Conservation (phyloP, 2,888 invertebrate genomes). For the Apodemia mormo region DNA sequence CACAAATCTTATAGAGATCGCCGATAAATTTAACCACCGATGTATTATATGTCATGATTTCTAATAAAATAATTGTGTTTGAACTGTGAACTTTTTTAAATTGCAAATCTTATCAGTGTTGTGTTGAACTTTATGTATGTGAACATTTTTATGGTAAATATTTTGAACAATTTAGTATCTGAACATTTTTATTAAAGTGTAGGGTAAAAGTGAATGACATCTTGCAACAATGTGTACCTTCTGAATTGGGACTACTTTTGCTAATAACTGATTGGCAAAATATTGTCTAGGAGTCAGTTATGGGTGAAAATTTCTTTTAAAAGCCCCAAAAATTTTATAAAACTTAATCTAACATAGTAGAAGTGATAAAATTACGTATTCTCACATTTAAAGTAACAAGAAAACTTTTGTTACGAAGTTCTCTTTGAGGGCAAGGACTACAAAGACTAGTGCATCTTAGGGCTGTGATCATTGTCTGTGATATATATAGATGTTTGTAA, state of each 20-base stretch:
- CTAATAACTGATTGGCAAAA: neutral
- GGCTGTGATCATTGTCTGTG: constrained; percentile 13
- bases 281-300: neutral
- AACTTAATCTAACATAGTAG: neutral
- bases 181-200: constrained; percentile 17
- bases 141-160: constrained; percentile 34
- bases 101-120: constrained; percentile 62
- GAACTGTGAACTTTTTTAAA: constrained; percentile 79
- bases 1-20: constrained; percentile 83
- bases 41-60: constrained; percentile 67
- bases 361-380: constrained; percentile 1
- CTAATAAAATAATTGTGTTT: constrained; percentile 73
- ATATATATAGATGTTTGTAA: constrained; percentile 16
- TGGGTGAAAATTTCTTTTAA: neutral
- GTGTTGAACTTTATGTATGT: constrained; percentile 59
- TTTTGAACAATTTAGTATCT: constrained; percentile 36
- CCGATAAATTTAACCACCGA: constrained; percentile 69
- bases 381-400: neutral
- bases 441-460: constrained; percentile 7
- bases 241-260: neutral
- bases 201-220: constrained; percentile 33
- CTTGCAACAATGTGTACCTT: constrained; percentile 19
- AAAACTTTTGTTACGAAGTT: neutral
- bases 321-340: neutral
- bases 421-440: constrained; percentile 1